Evolutionary conservation across 2,888 invertebrate species (phyloP).

Genomic region (Ryuthela nishihirai): DNA sequence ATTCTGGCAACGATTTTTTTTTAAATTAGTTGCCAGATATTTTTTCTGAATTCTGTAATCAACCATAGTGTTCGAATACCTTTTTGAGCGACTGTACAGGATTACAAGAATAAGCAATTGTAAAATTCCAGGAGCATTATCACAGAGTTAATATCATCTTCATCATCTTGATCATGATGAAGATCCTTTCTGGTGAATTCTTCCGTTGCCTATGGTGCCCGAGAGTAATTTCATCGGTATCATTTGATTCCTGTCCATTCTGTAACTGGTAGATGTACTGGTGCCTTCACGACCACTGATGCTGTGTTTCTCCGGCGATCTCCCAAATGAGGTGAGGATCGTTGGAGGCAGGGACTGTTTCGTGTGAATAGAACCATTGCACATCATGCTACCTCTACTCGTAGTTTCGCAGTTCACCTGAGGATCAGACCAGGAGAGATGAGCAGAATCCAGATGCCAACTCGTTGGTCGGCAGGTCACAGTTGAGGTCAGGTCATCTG

Average conservation of each 20-base stretch:
- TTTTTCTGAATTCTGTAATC: too few species aligned
- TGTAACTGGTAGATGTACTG: slow-evolving; percentile 13
- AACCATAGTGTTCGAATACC: too few species aligned
- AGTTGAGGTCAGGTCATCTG: slow-evolving; percentile 7
- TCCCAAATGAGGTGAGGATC: slow-evolving; percentile 32
- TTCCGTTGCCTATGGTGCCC: slow-evolving; percentile 12
- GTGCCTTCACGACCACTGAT: background rate
- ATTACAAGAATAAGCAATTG: too few species aligned
- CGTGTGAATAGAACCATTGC: background rate
- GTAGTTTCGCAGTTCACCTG: background rate
- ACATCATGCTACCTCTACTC: background rate
- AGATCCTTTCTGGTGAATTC: slow-evolving; percentile 22
- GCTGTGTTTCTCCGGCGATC: slow-evolving; percentile 21
- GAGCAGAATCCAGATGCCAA: slow-evolving; percentile 37
- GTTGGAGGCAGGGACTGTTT: slow-evolving; percentile 19
- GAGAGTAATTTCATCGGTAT: slow-evolving; percentile 26
- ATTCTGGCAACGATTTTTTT: too few species aligned
- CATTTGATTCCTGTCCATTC: slow-evolving; percentile 27
- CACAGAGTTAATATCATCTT: too few species aligned
- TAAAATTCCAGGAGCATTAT: too few species aligned
- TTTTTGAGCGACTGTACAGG: too few species aligned
- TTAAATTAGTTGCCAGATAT: too few species aligned
- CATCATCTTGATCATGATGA: slow-evolving; percentile 30
- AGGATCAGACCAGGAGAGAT: slow-evolving; percentile 1
- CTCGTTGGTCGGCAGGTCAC: slow-evolving; percentile 34